These are phyloP conservation scores for Ctenochaetus hawaiiensis DNA, from an alignment of 2,797 vertebrate species.

Conservation along the genomic window DNA sequence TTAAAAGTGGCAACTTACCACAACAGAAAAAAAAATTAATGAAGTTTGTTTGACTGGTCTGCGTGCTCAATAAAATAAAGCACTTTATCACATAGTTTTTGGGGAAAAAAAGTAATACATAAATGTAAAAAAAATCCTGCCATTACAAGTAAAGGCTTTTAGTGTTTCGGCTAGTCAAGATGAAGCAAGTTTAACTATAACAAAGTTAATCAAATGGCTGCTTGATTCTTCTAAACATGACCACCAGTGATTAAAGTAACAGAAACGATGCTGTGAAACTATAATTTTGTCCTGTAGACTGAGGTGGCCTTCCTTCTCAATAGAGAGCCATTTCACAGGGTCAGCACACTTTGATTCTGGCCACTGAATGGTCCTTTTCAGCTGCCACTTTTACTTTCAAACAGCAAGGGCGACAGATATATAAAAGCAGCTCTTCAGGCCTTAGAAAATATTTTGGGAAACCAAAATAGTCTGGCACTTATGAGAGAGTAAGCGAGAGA, in stretches of 20 bases:
- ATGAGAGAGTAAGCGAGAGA: slow-evolving; percentile 54
- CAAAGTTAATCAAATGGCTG: slow-evolving; percentile 5
- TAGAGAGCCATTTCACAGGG: slow-evolving; percentile 74
- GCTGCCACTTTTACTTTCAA: slow-evolving; percentile 74
- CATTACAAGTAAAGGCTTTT: background rate
- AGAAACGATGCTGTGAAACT: slow-evolving; percentile 29
- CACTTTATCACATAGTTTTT: background rate
- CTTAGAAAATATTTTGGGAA: slow-evolving; percentile 86
- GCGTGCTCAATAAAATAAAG: background rate
- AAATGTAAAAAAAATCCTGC: too few species aligned
- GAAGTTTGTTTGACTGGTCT: background rate
- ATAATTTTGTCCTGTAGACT: slow-evolving; percentile 57
- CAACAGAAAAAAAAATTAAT: background rate
- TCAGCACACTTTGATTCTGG: slow-evolving; percentile 76
- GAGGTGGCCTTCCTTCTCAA: slow-evolving; percentile 70
- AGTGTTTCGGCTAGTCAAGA: background rate
- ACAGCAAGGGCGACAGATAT: slow-evolving; percentile 75
- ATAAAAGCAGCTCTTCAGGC: slow-evolving; percentile 83
- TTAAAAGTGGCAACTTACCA: background rate
- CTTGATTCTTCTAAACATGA: slow-evolving; percentile 27
- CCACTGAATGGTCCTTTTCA: slow-evolving; percentile 85
- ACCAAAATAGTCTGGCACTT: slow-evolving; percentile 84
- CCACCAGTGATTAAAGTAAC: slow-evolving; percentile 28
- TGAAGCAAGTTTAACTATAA: background rate
- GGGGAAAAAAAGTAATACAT: background rate